Evolutionary conservation across 1,140 invertebrate genomes (phyloP).

Genomic region (Palaemon carinicauda): DNA sequence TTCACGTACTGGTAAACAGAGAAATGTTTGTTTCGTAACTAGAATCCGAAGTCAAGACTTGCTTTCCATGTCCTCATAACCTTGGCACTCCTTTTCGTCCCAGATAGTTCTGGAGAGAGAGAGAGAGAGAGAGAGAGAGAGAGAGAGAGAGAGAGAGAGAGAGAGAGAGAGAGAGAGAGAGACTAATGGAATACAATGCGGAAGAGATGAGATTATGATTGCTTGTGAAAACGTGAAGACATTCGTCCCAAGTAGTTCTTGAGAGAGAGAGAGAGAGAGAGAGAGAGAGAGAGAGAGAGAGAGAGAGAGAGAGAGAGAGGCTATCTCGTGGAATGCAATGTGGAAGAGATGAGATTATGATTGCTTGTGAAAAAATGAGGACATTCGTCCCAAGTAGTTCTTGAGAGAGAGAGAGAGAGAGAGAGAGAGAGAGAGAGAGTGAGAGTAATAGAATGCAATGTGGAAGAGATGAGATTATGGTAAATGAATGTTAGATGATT

Average conservation of each 20-base stretch:
- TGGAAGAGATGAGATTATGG: background rate
- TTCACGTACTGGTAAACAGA: too few relatives aligned
- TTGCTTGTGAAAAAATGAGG: too few relatives aligned
- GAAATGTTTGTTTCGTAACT: too few relatives aligned
- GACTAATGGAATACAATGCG: background rate
- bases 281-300: background rate
- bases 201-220: background rate
- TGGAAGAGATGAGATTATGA: background rate
- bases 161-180: background rate
- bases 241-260: background rate
- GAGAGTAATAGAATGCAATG: background rate
- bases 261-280: slow-evolving; percentile 1
- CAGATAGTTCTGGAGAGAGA: background rate
- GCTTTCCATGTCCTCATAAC: background rate
- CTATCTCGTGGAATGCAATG: background rate
- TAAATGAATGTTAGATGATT: too few relatives aligned
- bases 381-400: background rate
- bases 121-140: slow-evolving; percentile 1
- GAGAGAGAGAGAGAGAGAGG: background rate
- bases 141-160: background rate
- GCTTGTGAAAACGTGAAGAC: too few relatives aligned
- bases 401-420: background rate
- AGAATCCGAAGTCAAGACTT: too few relatives aligned
- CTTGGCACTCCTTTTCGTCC: background rate
- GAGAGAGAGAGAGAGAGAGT: background rate